Base-by-base conservation (phyloP, 2,888 invertebrate species). In the Flabesymbios commensalis region DNA sequence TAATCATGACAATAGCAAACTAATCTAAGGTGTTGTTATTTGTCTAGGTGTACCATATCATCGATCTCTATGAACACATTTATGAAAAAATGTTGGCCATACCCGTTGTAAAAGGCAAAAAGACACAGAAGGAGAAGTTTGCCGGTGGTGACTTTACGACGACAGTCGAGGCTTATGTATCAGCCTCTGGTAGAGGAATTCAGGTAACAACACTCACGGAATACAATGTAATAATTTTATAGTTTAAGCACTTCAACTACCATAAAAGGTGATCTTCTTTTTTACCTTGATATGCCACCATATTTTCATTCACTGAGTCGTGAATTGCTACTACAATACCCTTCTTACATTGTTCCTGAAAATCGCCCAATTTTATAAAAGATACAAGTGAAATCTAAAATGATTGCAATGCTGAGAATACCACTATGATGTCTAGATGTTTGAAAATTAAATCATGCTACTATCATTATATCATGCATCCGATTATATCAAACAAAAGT, bases 51-150 rank as follows among this genome's bases (percentile, higher is more conserved):
- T 77, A 79, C 64, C 62, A 71, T 31, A 86, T 86, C 57, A 74
- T 86, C 85, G 94, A 95, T 73, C 84, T 97, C 43, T 99, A 99
- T 83, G 90, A 91, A 0, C 85, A 87, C 66, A 89, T 99, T 10
- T 99, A 99, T 84, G 93, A 93, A 54, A 89, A 96, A 78, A 83
- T 92, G 72, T 75, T 96, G 48, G 99, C 99, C 0, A 89, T 99
- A 65, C 99, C 99, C 0, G 98, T 99, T 1, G 75, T 83, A 3
- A 67, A 78, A 56, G 82, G 82, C 7, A 88, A 91, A 19, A 99
- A 99, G 86, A 96, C 97, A 0, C 95, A 96, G 84, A 98, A 98
- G 83, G 99, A 99, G 83, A 97, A 99, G 83, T 99, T 99, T 83
- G 98, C 99, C 1, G 99, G 99, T 26, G 95, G 93, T 2, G 92